Evolutionary conservation across 2,888 invertebrate species (phyloP), one percentile per base, ranked within the genome.

Genomic region (Rhogogaster chlorosoma): DNA sequence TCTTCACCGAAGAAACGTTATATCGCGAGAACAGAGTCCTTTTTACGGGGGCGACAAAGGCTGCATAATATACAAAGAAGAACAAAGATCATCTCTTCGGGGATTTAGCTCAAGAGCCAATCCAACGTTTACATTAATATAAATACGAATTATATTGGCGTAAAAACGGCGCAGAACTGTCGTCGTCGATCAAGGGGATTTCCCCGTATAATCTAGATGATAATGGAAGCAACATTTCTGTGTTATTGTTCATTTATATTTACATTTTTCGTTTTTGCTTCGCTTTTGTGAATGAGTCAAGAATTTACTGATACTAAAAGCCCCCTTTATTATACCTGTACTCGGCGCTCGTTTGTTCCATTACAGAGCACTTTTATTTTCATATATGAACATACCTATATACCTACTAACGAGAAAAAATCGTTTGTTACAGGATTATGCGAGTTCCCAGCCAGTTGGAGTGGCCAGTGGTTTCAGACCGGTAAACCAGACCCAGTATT

Each of bases 391-490:
- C 10, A 22, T 49, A 49, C 18, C 7, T n/a, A 15, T 32, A 32
- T 67, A 67, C 3, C 12, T 38, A 77, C 80, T 80, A 38, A 80
- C 38, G 32, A 22, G 15, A 18, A 57, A 78, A 53, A 77, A 80
- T 80, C 38, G 36, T 80, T 61, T 80, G 80, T 80, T 80, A 92
- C 95, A 94, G 96, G 95, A 87, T 95, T 95, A 86, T 97, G 97
- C 93, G 95, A 95, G 86, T 97, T 97, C 92, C 96, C 96, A 57
- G 94, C 94, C 84, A 94, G 94, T 85, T 97, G 97, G 97, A 94
- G 95, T 3, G 97, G 97, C 49, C 94, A 95, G 89, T 97, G 97
- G 97, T 97, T 97, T 94, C 96, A 96, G 92, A 96, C 96, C 4
- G 97, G 96, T 4, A 95, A 94, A 86, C 95, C 94, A 4, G 87